Base-by-base conservation (phyloP, 2,888 invertebrate species). In the Rhagium mordax region DNA sequence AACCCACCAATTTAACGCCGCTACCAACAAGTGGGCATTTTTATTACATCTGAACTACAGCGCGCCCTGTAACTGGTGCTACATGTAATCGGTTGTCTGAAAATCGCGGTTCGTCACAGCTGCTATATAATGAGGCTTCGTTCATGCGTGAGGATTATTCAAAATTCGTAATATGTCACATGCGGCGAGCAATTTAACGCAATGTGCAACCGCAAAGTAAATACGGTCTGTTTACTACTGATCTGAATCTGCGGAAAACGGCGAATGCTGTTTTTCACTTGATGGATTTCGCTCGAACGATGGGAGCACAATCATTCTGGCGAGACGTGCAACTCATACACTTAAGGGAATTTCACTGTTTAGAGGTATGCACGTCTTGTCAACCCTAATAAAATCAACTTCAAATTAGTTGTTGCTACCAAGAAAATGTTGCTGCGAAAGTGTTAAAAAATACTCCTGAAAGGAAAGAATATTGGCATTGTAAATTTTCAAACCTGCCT, bases 141-240 rank as follows among this genome's bases (percentile, higher is more conserved):
- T 61, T 75, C 82, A 80, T 81, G 83, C 81, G 79, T 81, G 78
- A 79, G 79, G 75, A 83, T 82, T 81, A 83, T 82, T 82, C 82
- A 82, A 82, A 83, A 83, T 81, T 83, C 75, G 79, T 80, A 81
- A 82, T 83, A 78, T 81, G 82, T 81, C 81, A 79, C 82, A 82
- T 78, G 81, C 76, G 80, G 81, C 77, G 78, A 78, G 74, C 79
- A 83, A 82, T 82, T 82, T 81, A 79, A 78, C 78, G 75, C 78
- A 77, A 76, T 76, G 76, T 77, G 75, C 71, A 77, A 74, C 76
- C 78, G 74, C 81, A 79, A 74, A 78, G 75, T 74, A 77, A 78
- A 81, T 66, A 79, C 76, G 77, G 65, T 70, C 76, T 76, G 78
- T 75, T 78, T 76, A 57, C 70, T 69, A 49, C 73, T 20, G 67